Base-by-base conservation (phyloP, 1,140 invertebrate genomes). In the Palaemon carinicauda region DNA sequence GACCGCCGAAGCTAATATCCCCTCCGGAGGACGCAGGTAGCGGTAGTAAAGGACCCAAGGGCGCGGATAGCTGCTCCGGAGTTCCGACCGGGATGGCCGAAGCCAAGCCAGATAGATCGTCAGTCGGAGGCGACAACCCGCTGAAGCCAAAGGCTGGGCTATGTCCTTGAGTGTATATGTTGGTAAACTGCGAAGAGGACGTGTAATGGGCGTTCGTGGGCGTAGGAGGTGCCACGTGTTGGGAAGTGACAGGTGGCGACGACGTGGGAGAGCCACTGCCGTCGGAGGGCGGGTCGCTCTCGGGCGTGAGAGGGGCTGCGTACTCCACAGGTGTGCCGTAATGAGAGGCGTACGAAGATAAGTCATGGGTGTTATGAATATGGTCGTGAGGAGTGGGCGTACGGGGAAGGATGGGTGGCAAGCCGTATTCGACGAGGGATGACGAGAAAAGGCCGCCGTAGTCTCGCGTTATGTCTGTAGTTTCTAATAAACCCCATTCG, bases 401-500 rank as follows among this genome's bases (percentile, higher is more conserved):
- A 1, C 87, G 73, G 5, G 87, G 87, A 1, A 88, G 74, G 14
- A 83, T 80, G 52, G 87, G 87, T 19, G 87, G 80, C 12, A 88
- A 52, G 3, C 87, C 87, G 56, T 82, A 88, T 10, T 88, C 87
- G 5, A 88, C 87, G 15, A 88, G 33, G n/a, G 87, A 88, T 17
- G 87, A 82, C 56, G 87, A 88, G 21, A 88, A 83, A 17, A 88
- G 81, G 12, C 87, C 87, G 4, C 87, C 87, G 50, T 82, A 88
- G 60, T 88, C 87, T 21, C 81, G 31, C 15, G 87, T 80, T 53
- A 88, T 82, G 53, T 88, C 87, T 1, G 80, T 83, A 1, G 74
- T 83, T 29, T 88, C 87, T 17, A 83, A 31, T 19, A 82, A 24
- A 1, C 75, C 81, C 87, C 87, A 88, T 15, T 88, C 87, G 0